Percentiles rank a stretch among this genome's conserved stretches.
Evolutionary conservation across 2,888 invertebrate genomes (phyloP).

Genomic region (Endomychus coccineus): DNA sequence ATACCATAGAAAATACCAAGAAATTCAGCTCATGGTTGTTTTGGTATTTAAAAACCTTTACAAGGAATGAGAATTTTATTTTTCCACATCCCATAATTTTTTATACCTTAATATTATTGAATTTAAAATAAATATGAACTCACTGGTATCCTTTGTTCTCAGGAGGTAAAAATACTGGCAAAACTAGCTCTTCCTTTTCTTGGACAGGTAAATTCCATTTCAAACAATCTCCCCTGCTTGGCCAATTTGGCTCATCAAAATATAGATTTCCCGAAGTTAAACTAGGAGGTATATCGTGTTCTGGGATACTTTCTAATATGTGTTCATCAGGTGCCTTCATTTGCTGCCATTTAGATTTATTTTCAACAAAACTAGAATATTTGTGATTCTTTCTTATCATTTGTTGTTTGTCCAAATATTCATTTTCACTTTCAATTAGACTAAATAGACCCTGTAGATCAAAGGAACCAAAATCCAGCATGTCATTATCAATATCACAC

Average conservation of each 20-base stretch:
- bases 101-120: constrained; percentile 3
- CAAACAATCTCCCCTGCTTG: constrained; percentile 47
- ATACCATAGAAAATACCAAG: too few relatives aligned
- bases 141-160: constrained; percentile 73
- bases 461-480: constrained; percentile 43
- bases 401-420: constrained; percentile 37
- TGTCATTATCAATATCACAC: constrained; percentile 42
- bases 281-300: constrained; percentile 34
- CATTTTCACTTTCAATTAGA: constrained; percentile 47
- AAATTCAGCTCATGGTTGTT: too few relatives aligned
- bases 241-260: constrained; percentile 53
- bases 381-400: constrained; percentile 14
- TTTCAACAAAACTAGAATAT: neutral
- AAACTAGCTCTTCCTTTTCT: constrained; percentile 48
- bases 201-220: constrained; percentile 42
- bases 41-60: too few relatives aligned
- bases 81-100: too few relatives aligned
- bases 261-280: constrained; percentile 46
- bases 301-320: constrained; percentile 3
- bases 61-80: too few relatives aligned
- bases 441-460: constrained; percentile 45
- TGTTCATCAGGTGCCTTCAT: neutral
- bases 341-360: constrained; percentile 1
- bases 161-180: constrained; percentile 64
- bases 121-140: constrained; percentile 29